Evolutionary conservation across 2,888 invertebrate genomes (phyloP).

Genomic region (Saturnia japonica): DNA sequence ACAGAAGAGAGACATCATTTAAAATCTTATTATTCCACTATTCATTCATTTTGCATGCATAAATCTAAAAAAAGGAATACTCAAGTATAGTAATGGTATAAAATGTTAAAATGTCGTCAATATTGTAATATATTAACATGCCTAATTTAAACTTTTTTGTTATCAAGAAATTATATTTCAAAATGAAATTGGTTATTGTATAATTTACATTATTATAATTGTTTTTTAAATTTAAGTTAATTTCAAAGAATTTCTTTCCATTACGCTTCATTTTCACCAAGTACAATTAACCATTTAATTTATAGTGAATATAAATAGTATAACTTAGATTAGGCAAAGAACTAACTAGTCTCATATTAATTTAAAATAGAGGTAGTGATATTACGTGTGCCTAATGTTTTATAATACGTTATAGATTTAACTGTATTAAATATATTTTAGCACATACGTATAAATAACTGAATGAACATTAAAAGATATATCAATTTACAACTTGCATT

Average conservation of each 20-base stretch:
- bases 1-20: conserved; percentile 73
- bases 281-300: conserved; percentile 70
- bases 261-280: conserved; percentile 76
- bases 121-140: conserved; percentile 29
- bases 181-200: conserved; percentile 23
- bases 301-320: conserved; percentile 56
- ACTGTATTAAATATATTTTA: conserved; percentile 6
- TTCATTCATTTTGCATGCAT: conserved; percentile 7
- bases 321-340: conserved; percentile 71
- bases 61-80: conserved; percentile 30
- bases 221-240: conserved; percentile 29
- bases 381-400: conserved; percentile 75
- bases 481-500: background rate
- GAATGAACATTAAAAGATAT: background rate
- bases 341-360: conserved; percentile 81
- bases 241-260: conserved; percentile 60
- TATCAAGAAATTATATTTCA: conserved; percentile 11
- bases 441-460: background rate
- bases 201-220: conserved; percentile 12
- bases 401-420: conserved; percentile 1
- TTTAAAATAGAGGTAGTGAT: conserved; percentile 74
- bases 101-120: conserved; percentile 36
- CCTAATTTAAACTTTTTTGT: conserved; percentile 16
- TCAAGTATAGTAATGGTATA: conserved; percentile 39
- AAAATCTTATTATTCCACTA: conserved; percentile 28